Evolutionary conservation across 2,888 invertebrate species (phyloP), one percentile per base, ranked within the genome.

Genomic region (Diploptera punctata): DNA sequence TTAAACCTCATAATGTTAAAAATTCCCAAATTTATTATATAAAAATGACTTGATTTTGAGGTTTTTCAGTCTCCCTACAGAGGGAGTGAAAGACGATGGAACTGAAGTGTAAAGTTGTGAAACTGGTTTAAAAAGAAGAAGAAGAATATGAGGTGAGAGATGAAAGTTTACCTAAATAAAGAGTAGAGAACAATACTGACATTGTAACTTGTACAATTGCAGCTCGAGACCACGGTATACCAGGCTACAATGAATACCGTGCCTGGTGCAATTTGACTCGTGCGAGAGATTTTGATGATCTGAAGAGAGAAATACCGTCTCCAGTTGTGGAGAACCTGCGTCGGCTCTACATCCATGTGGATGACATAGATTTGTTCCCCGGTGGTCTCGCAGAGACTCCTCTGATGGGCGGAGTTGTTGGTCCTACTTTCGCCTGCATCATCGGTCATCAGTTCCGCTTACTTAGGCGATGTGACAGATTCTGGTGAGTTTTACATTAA

Each of bases 361-460:
- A 88, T 76, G 88, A 89, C 78, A 85, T 89, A 62, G 84, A 88
- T 77, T 79, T 88, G 13, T 89, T 89, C 79, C 84, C 87, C 13
- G 88, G 88, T 65, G 86, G 86, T 0, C 81, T 89, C 78, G 82
- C 85, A 2, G 89, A 89, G 77, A 81, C 80, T 1, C 82, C 87
- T 0, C 80, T 87, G n/a, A 82, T 82, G 52, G 88, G 87, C 5
- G 87, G 83, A 1, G 79, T 84, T 13, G 83, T 89, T 4, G 88
- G 89, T 1, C 88, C 87, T 0, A 87, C 88, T 0, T 85, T 88
- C 74, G 87, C 86, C 26, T 89, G 88, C 78, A 82, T 89, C 70
- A 84, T 89, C 49, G 88, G 84, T 2, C 82, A 82, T 74, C 88
- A 88, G 80, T 87, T 87, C 79, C 76, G 80, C 19, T 77, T 81